These are phyloP conservation scores for Rhopalosiphum maidis DNA, from an alignment of 1,140 invertebrate species.

Conservation along the genomic window DNA sequence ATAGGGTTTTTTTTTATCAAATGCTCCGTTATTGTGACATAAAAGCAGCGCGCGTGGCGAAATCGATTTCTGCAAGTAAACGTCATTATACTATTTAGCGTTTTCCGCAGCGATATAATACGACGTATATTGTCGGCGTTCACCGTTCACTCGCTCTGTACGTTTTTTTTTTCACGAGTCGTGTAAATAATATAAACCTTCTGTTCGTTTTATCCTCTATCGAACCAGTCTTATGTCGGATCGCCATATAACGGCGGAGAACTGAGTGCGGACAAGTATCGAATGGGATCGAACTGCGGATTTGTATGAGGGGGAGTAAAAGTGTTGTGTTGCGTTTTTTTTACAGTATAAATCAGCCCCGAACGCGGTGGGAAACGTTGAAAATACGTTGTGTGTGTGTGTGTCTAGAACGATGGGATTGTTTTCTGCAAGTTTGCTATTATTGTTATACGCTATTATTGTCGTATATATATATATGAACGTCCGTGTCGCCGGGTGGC, in stretches of 20 bases:
- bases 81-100: neutral
- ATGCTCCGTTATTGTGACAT: neutral
- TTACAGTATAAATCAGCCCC: slow-evolving; percentile 11
- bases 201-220: neutral
- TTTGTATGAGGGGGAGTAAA: neutral
- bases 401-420: neutral
- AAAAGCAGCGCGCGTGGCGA: neutral
- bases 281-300: neutral
- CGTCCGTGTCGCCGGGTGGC: neutral
- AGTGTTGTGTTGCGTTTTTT: slow-evolving; percentile 31
- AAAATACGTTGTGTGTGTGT: neutral
- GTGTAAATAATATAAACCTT: slow-evolving; percentile 7
- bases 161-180: neutral
- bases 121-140: neutral
- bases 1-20: neutral
- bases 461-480: neutral
- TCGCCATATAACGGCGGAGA: neutral
- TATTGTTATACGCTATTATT: slow-evolving; percentile 23
- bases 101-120: neutral
- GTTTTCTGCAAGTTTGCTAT: slow-evolving; percentile 41
- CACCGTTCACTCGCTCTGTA: neutral
- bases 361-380: neutral
- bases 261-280: slow-evolving; percentile 18
- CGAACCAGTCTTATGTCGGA: slow-evolving; percentile 6
- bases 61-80: neutral